A percentile compares a stretch with the other conserved stretches of the same genome.
phyloP scores from a whole-genome alignment of 2,113 vertebrate genomes.

The Corydoras maculifer region DNA sequence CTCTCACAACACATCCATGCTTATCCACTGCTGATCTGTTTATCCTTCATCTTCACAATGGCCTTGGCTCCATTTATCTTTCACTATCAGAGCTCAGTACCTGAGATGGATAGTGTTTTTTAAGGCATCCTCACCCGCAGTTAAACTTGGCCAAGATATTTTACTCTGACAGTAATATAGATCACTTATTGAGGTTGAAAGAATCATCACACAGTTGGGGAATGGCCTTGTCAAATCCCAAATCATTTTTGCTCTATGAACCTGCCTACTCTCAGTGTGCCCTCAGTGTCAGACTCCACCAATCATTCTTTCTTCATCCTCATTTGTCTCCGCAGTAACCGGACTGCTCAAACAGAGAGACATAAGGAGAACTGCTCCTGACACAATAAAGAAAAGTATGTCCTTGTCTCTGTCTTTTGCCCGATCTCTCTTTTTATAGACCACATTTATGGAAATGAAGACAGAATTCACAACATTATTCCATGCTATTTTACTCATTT shows the following conservation, averaged over 20 bases:
- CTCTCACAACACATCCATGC: neutral
- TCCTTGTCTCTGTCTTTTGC: no score
- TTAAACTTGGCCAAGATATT: slow-evolving; percentile 4
- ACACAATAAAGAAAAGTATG: neutral
- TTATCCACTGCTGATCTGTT: neutral
- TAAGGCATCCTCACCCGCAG: slow-evolving; percentile 12
- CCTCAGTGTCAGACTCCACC: neutral
- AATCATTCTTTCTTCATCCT: neutral
- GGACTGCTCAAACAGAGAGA: neutral
- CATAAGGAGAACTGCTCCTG: neutral
- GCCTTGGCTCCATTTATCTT: neutral
- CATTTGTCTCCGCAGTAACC: slow-evolving; percentile 1
- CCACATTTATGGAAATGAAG: no score
- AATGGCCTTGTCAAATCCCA: slow-evolving; percentile 1
- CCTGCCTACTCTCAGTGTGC: neutral
- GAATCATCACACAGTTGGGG: slow-evolving; percentile 7
- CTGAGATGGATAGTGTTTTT: slow-evolving; percentile 4
- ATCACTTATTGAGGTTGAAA: slow-evolving; percentile 18
- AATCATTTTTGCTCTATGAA: slow-evolving; percentile 9
- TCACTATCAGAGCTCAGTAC: slow-evolving; percentile 4
- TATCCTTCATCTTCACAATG: slow-evolving; percentile 12
- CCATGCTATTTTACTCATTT: no score
- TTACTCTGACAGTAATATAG: slow-evolving; percentile 22
- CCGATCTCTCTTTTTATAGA: no score
- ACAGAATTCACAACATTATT: no score